A percentile compares a stretch with the other conserved stretches of the same genome.
These are phyloP conservation scores for Ageneiosus marmoratus DNA, from an alignment of 2,113 vertebrate genomes.

Conservation along the genomic window DNA sequence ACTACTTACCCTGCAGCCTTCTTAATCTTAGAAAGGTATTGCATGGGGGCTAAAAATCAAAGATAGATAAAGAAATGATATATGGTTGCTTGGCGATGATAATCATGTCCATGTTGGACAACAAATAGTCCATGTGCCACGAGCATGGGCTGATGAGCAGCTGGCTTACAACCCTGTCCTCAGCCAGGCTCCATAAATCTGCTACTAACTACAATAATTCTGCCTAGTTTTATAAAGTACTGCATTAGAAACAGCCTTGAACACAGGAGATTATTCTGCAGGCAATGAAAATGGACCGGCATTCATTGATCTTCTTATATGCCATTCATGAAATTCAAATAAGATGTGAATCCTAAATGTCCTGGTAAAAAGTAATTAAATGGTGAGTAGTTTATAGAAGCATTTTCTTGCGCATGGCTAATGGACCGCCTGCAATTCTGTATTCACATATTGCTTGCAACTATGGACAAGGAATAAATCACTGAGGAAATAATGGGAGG, in stretches of 20 bases:
- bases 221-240: constrained; percentile 23
- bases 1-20: neutral
- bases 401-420: constrained; percentile 33
- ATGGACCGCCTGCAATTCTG: constrained; percentile 33
- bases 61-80: constrained; percentile 29
- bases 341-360: constrained; percentile 35
- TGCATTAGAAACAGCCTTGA: constrained; percentile 16
- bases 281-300: constrained; percentile 24
- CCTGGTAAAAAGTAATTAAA: constrained; percentile 51
- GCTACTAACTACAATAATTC: constrained; percentile 45
- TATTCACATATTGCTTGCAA: constrained; percentile 32
- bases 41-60: neutral
- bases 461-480: constrained; percentile 33
- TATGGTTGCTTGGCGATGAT: constrained; percentile 43
- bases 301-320: constrained; percentile 43
- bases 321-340: constrained; percentile 44
- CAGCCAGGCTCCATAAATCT: constrained; percentile 49
- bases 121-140: constrained; percentile 43
- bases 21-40: neutral
- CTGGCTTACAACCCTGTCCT: constrained; percentile 50
- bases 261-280: constrained; percentile 10
- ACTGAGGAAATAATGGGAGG: constrained; percentile 39
- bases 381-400: constrained; percentile 35
- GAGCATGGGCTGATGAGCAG: constrained; percentile 49
- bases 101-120: constrained; percentile 32